Evolutionary conservation across 2,113 vertebrate genomes (phyloP).

Genomic region (Isichthys henryi): DNA sequence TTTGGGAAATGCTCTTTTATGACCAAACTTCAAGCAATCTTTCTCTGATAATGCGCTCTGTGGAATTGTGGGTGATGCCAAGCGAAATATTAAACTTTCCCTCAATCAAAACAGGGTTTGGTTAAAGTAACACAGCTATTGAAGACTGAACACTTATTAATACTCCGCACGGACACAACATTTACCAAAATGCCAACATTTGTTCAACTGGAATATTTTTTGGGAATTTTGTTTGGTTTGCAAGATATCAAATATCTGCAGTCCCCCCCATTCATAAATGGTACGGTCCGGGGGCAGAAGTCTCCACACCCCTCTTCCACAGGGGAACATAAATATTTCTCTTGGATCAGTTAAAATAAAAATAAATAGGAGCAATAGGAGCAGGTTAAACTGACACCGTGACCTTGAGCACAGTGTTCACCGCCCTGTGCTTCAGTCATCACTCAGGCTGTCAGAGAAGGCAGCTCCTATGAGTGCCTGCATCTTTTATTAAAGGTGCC

Average conservation of each 20-base stretch:
- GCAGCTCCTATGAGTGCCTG: background rate
- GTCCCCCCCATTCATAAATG: background rate
- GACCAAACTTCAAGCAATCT: constrained; percentile 4
- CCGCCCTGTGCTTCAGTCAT: background rate
- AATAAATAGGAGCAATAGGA: background rate
- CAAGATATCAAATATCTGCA: background rate
- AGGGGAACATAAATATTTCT: constrained; percentile 9
- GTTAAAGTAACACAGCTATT: background rate
- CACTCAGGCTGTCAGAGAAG: constrained; percentile 1
- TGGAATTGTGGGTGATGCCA: background rate
- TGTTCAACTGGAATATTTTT: background rate
- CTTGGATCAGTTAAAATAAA: constrained; percentile 4
- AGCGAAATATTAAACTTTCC: background rate
- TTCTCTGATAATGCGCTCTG: background rate
- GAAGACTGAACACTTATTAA: background rate
- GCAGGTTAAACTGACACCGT: background rate
- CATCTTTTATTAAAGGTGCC: background rate
- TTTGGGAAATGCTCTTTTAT: background rate
- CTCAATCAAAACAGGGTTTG: background rate
- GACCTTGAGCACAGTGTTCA: background rate
- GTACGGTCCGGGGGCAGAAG: background rate
- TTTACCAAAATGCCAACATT: background rate
- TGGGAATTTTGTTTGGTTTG: background rate
- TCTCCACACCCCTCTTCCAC: background rate
- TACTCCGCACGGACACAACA: background rate